Evolutionary conservation across 2,797 vertebrate genomes (phyloP), one percentile per base, ranked within the genome.

Genomic region (Glossophaga mutica): DNA sequence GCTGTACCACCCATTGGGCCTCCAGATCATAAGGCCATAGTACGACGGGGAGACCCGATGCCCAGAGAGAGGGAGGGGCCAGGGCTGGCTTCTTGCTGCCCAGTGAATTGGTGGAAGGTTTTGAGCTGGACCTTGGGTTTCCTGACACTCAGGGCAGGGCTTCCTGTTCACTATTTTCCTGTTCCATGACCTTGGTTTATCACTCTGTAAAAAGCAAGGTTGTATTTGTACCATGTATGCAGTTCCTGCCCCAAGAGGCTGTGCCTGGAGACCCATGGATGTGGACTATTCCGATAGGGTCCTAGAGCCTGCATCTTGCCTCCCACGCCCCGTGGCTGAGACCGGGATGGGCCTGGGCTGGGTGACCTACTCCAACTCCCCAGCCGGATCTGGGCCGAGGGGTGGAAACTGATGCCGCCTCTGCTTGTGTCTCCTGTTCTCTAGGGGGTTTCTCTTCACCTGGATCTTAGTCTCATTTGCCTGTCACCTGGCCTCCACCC

Each of bases 391-490:
- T 65, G 92, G 92, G 29, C 32, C 6, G 1, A 55, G 76, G 48
- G n/a, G 32, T 39, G 82, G 93, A 96, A 98, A 96, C 87, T 98
- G 46, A 96, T 94, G 74, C 92, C 2, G 0, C 16, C 22, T 93
- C 97, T 96, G 97, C 59, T 98, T 90, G 94, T 98, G 94, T 98
- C 93, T 98, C 94, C 91, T 37, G 34, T 79, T 97, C 98, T 93
- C 86, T 97, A 99, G 99, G 99, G 99, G 98, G 98, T 98, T 99
- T 98, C 98, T 99, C 98, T 99, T 99, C 98, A 97, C 99, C 98
- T 99, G 99, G 99, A 98, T 98, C 92, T 90, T 99, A 90, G 98
- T 99, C 94, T 99, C 98, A 87, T 99, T 98, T 98, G 98, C 98
- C 98, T 99, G 99, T 98, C 99, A 98, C 98, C 98, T 99, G 97